Percentiles rank a stretch among this genome's conserved stretches.
Conservation (phyloP, 1,140 invertebrate species). For the Trichonephila inaurata region DNA sequence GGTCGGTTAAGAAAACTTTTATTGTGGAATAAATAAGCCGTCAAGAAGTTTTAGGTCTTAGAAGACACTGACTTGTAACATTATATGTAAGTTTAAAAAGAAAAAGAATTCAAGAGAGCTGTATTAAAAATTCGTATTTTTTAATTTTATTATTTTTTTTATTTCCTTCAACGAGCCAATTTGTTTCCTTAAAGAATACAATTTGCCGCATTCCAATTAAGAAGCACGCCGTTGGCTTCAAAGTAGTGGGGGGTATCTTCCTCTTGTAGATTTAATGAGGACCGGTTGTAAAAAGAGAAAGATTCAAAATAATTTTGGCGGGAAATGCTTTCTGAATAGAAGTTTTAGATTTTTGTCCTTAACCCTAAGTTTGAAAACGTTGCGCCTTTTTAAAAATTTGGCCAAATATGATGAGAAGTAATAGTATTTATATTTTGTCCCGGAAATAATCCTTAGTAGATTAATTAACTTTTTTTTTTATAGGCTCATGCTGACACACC, state of each 20-base stretch:
- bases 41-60: no score
- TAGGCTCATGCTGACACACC: neutral
- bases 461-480: neutral
- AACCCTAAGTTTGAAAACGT: no score
- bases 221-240: neutral
- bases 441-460: neutral
- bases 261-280: neutral
- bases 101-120: no score
- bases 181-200: neutral
- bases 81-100: no score
- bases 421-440: neutral
- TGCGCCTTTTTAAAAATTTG: no score
- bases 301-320: neutral
- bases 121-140: neutral
- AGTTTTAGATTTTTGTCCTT: no score
- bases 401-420: neutral
- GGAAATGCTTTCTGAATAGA: neutral
- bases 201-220: slow-evolving; percentile 25
- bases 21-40: no score
- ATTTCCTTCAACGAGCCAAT: neutral
- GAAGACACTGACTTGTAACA: no score
- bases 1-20: no score
- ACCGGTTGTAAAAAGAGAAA: neutral
- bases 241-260: neutral
- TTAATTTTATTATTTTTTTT: neutral